Percentiles rank a stretch among this genome's conserved stretches.
Conservation (phyloP, 2,797 vertebrate genomes). For the Sebastolobus alascanus region DNA sequence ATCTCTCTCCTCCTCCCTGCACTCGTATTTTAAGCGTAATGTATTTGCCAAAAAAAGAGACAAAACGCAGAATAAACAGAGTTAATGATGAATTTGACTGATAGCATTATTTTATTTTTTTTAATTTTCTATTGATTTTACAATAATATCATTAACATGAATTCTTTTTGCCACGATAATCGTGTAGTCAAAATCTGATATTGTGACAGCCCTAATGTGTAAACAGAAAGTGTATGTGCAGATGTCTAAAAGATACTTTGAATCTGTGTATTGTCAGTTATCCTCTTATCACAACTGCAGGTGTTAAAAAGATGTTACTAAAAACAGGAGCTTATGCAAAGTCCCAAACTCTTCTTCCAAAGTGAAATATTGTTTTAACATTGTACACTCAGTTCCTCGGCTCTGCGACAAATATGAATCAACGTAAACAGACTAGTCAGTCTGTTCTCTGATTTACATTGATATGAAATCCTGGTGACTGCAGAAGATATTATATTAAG, state of each 20-base stretch:
- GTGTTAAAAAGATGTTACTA: not conserved
- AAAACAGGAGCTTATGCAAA: not conserved
- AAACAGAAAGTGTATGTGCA: not conserved
- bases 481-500: conserved; percentile 28
- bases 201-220: not conserved
- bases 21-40: too few relatives aligned
- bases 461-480: conserved; percentile 28
- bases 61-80: too few relatives aligned
- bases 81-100: too few relatives aligned
- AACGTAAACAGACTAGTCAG: conserved; percentile 4
- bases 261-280: not conserved
- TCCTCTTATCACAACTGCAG: not conserved
- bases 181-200: too few relatives aligned
- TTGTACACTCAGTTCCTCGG: conserved; percentile 17
- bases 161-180: too few relatives aligned
- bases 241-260: not conserved
- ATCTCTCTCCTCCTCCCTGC: too few relatives aligned
- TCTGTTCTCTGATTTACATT: conserved; percentile 23
- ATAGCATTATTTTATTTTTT: too few relatives aligned
- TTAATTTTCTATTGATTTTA: too few relatives aligned
- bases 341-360: conserved; percentile 45
- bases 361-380: conserved; percentile 51
- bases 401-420: conserved; percentile 33
- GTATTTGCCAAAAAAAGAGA: too few relatives aligned
- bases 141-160: too few relatives aligned